Percentiles rank a stretch among this genome's conserved stretches.
These are phyloP conservation scores for Polydesmus complanatus DNA, from an alignment of 2,888 invertebrate species.

Conservation along the genomic window DNA sequence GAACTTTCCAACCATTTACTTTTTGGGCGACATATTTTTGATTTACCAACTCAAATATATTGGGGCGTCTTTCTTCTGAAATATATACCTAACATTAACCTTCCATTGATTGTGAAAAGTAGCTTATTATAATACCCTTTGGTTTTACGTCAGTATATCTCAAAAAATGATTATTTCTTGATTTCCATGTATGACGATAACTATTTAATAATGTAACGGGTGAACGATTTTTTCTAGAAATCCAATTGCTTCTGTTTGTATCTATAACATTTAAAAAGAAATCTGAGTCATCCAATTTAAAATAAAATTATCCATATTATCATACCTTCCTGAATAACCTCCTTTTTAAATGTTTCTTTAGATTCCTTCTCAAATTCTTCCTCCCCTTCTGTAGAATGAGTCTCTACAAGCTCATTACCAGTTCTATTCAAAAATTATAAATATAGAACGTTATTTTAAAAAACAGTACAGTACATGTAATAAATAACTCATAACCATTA, in stretches of 20 bases:
- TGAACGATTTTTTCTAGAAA: conserved; percentile 28
- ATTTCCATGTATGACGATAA: conserved; percentile 54
- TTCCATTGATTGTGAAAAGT: neutral
- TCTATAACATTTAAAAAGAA: neutral
- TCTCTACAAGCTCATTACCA: conserved; percentile 41
- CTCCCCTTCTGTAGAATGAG: conserved; percentile 39
- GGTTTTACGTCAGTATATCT: conserved; percentile 70
- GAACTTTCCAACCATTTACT: conserved; percentile 88
- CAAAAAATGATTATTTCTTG: conserved; percentile 57
- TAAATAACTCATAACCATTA: neutral
- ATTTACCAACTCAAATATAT: conserved; percentile 75
- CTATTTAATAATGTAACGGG: conserved; percentile 44
- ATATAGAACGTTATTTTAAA: conserved; percentile 4
- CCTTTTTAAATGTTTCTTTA: conserved; percentile 17
- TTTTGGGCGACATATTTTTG: conserved; percentile 74
- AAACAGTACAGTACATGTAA: conserved; percentile 3
- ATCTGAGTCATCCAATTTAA: neutral
- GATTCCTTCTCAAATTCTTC: conserved; percentile 19
- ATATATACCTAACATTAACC: conserved; percentile 4
- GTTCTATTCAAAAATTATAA: conserved; percentile 30
- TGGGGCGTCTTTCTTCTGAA: conserved; percentile 68
- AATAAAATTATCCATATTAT: neutral
- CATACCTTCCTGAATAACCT: conserved; percentile 15
- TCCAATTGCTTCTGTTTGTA: conserved; percentile 26
- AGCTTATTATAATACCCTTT: conserved; percentile 34